Percentiles rank a stretch among this genome's conserved stretches.
Evolutionary conservation across 2,888 invertebrate species (phyloP).

Genomic region (Spisula subtruncata): DNA sequence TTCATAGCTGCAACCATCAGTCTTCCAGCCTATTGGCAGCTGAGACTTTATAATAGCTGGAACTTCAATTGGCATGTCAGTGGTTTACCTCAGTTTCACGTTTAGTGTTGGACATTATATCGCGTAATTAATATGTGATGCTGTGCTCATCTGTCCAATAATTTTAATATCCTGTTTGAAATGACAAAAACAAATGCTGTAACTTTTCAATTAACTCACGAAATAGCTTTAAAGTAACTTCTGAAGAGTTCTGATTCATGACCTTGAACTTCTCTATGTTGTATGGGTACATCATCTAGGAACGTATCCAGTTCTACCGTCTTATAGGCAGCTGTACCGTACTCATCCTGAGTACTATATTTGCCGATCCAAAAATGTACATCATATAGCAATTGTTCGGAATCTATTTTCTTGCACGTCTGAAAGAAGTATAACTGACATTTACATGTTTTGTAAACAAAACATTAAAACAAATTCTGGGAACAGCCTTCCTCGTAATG

Average conservation of each 20-base stretch:
- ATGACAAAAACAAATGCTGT: neutral
- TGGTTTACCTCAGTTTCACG: no score
- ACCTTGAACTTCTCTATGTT: conserved; percentile 86
- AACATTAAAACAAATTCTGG: no score
- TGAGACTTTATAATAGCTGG: no score
- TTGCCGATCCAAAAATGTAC: conserved; percentile 88
- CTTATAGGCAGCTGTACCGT: conserved; percentile 88
- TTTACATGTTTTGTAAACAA: no score
- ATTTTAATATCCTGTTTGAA: no score
- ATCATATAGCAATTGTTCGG: conserved; percentile 84
- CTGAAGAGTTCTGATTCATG: conserved; percentile 85
- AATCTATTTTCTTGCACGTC: conserved; percentile 84
- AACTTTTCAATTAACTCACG: conserved; percentile 67
- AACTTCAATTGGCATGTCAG: no score
- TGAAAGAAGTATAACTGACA: conserved; percentile 55
- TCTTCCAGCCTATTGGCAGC: no score
- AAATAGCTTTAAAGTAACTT: conserved; percentile 82
- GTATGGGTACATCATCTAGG: conserved; percentile 86
- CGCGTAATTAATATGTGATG: no score
- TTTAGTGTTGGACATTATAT: no score
- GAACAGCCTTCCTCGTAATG: no score
- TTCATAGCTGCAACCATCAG: no score
- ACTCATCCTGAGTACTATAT: conserved; percentile 87
- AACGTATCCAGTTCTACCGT: conserved; percentile 87
- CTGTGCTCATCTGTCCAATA: no score